A percentile compares a stretch with the other conserved stretches of the same genome.
Evolutionary conservation across 2,113 vertebrate species (phyloP).

Genomic region (Plestiodon gilberti): DNA sequence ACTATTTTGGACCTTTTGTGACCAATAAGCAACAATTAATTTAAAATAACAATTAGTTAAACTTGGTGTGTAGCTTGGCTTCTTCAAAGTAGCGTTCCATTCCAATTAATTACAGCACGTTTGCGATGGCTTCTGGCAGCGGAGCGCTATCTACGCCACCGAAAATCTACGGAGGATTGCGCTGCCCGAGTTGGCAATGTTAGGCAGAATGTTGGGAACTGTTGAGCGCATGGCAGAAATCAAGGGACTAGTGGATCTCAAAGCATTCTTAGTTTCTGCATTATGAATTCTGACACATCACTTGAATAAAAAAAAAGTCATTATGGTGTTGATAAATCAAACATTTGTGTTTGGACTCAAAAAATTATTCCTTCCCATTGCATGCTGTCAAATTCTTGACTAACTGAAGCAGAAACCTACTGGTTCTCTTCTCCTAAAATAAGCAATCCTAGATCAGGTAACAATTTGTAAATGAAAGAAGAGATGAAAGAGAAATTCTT

Average conservation of each 20-base stretch:
- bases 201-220: not conserved
- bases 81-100: no score
- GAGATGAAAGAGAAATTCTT: no score
- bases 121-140: no score
- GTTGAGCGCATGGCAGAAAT: not conserved
- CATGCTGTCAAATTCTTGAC: slow-evolving; percentile 19
- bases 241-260: not conserved
- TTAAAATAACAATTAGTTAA: no score
- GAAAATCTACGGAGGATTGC: no score
- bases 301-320: not conserved
- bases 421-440: slow-evolving; percentile 12
- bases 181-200: not conserved
- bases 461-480: slow-evolving; percentile 51
- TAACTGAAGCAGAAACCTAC: not conserved
- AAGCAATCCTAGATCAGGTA: slow-evolving; percentile 16
- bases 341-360: not conserved
- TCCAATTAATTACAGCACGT: not conserved
- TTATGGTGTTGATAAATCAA: not conserved
- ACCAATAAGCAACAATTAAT: not conserved
- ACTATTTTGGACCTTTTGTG: not conserved
- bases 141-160: no score
- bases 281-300: not conserved
- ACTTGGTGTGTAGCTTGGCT: no score
- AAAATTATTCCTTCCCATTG: not conserved
- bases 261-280: not conserved